phyloP scores from a whole-genome alignment of 1,140 invertebrate species.

The Apis laboriosa region DNA sequence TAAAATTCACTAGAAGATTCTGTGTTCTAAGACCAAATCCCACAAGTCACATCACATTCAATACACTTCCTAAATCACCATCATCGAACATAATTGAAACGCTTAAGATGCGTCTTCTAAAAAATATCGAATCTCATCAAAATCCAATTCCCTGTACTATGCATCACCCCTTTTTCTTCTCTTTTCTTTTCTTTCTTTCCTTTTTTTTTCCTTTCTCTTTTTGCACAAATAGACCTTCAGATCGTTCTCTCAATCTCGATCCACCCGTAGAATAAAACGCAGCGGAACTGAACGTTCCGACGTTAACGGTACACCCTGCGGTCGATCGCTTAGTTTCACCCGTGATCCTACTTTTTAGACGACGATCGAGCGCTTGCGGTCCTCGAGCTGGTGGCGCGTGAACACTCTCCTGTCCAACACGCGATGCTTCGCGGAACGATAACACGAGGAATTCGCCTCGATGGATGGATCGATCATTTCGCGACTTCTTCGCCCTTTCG shows the following conservation, averaged over 20 bases:
- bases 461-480: constrained; percentile 11
- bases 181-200: too few relatives aligned
- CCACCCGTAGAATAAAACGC: constrained; percentile 14
- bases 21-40: too few relatives aligned
- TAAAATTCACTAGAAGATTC: too few relatives aligned
- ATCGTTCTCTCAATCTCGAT: neutral
- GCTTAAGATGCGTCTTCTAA: too few relatives aligned
- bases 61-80: too few relatives aligned
- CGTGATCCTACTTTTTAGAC: constrained; percentile 50
- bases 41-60: too few relatives aligned
- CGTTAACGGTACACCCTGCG: constrained; percentile 58
- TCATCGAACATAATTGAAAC: too few relatives aligned
- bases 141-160: too few relatives aligned
- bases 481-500: constrained; percentile 16
- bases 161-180: too few relatives aligned
- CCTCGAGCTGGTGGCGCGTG: constrained; percentile 53
- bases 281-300: constrained; percentile 46
- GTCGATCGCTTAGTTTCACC: constrained; percentile 55
- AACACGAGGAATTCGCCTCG: constrained; percentile 34
- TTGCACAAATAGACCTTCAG: neutral
- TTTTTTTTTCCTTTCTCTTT: too few relatives aligned
- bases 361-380: constrained; percentile 55
- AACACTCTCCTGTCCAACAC: constrained; percentile 44
- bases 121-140: too few relatives aligned
- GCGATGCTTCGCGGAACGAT: neutral